Base-by-base conservation (phyloP, 1,140 invertebrate species). In the Harpegnathos saltator region DNA sequence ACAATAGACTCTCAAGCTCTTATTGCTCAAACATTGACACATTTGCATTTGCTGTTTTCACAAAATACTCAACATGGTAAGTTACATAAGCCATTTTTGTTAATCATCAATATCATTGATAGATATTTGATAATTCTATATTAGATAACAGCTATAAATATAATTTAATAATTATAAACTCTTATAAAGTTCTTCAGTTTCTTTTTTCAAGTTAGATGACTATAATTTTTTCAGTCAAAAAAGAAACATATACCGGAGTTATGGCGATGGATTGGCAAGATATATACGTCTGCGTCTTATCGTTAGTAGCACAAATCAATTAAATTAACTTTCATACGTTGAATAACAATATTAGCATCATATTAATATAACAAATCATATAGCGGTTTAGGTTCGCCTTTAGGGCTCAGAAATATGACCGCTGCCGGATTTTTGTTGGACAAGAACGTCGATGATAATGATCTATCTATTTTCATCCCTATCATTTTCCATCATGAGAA, bases 241-340 rank as follows among this genome's bases (percentile, higher is more conserved):
- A 92, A 85, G 95, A 95, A 86, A 95, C 94, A 69, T 95, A 95
- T 38, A 95, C 95, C 12, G 95, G 95, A 77, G 94, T 97, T 17
- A 95, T 96, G 61, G 95, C 95, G 69, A 95, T 96, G 66, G 97
- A 97, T 93, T 93, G 94, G 77, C 93, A 95, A 89, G 97, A 97
- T 90, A 94, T 96, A 26, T 97, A 97, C 92, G 96, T 97, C 14
- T 96, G 96, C 26, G 92, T 97, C 52, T 95, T 97, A 80, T 96
- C 95, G 97, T 97, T 93, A 95, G 96, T 95, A 88, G 71, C 77
- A 78, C n/a, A n/a, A n/a, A 65, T 26, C 50, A 62, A 44, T 38
- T 38, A 71, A 71, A 26, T 24, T 59, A 48, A 33, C 1, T 44
- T 44, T 44, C 33, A 54, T 66, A 4, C 62, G 14, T 62, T 19